Evolutionary conservation across 2,888 invertebrate species (phyloP).

Genomic region (Bruchidius siliquastri): DNA sequence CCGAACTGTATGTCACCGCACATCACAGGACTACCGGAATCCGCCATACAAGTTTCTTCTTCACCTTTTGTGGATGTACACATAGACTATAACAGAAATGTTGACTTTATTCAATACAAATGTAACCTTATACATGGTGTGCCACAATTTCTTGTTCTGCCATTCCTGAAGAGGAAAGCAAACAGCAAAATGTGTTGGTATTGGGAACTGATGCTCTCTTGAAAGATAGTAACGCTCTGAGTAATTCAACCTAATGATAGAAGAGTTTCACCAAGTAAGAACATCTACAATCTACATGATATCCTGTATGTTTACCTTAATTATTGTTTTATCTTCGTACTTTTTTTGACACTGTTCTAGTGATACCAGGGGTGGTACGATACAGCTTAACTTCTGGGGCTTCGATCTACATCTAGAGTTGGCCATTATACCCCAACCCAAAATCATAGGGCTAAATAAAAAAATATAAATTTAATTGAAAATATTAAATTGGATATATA

Average conservation of each 20-base stretch:
- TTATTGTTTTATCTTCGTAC: not conserved
- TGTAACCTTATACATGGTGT: too few species aligned
- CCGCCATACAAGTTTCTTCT: slow-evolving; percentile 12
- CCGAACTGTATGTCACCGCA: slow-evolving; percentile 11
- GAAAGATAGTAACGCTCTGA: too few species aligned
- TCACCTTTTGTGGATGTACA: slow-evolving; percentile 6
- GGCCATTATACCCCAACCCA: not conserved
- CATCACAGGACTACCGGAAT: slow-evolving; percentile 14
- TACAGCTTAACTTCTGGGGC: not conserved
- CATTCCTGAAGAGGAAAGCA: too few species aligned
- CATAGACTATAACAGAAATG: not conserved
- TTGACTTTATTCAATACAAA: not conserved
- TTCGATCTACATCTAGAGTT: not conserved
- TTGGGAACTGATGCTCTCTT: too few species aligned
- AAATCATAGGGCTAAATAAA: not conserved
- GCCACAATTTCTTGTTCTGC: too few species aligned
- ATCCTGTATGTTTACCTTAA: not conserved
- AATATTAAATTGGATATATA: not conserved
- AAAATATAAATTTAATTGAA: not conserved
- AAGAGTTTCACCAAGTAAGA: too few species aligned
- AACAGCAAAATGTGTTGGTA: too few species aligned
- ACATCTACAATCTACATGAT: too few species aligned
- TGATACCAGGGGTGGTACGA: not conserved
- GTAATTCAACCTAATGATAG: too few species aligned
- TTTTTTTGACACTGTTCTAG: not conserved